Conservation (phyloP, 2,113 vertebrate genomes). For the Chauna torquata region DNA sequence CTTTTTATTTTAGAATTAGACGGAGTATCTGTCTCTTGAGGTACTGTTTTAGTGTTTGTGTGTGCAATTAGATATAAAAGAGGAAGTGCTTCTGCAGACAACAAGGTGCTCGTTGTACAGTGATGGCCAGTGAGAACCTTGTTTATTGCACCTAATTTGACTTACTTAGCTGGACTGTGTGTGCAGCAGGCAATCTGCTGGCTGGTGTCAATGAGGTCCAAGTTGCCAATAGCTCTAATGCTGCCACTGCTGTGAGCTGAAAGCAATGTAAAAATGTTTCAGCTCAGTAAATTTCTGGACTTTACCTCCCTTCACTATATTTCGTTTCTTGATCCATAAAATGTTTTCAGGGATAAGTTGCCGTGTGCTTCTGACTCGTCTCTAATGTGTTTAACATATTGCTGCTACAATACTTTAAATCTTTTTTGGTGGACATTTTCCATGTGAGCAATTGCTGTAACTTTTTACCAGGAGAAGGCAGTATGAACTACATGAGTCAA, state of each 20-base stretch:
- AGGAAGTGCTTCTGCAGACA: background rate
- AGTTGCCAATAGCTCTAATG: background rate
- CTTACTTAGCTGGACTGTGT: background rate
- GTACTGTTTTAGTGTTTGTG: background rate
- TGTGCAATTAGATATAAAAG: background rate
- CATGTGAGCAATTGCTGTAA: background rate
- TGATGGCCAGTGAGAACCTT: background rate
- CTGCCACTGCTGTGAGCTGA: background rate
- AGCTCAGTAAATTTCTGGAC: background rate
- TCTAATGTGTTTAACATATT: background rate
- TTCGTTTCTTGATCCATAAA: background rate
- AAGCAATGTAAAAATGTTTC: background rate
- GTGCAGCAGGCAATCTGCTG: fast-evolving
- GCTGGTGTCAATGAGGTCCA: background rate
- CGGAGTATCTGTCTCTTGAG: background rate
- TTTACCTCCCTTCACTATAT: background rate
- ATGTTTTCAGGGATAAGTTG: background rate
- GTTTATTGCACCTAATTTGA: background rate
- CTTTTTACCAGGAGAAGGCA: background rate
- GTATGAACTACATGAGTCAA: background rate
- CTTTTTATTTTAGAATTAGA: background rate
- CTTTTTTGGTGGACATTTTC: background rate
- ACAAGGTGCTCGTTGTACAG: background rate
- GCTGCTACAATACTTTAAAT: background rate
- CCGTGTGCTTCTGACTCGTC: background rate